Evolutionary conservation across 2,888 invertebrate genomes (phyloP).

Genomic region (Alloscopus bannaensis): DNA sequence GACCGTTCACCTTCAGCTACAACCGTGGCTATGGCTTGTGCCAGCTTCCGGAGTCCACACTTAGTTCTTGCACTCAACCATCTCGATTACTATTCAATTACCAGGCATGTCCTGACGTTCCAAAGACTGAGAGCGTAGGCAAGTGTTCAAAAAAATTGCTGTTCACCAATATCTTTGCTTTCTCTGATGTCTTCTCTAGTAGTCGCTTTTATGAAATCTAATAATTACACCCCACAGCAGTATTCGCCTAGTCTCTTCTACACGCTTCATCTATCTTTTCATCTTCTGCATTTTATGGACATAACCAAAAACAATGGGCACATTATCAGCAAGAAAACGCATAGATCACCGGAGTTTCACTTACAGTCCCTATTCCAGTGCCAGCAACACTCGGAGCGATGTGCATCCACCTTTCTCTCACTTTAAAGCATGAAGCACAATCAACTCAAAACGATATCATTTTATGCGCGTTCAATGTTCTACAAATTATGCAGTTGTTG

Average conservation of each 20-base stretch:
- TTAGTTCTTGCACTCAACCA: slow-evolving; percentile 95
- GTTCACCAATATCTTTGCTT: background rate
- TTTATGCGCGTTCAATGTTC: too few relatives aligned
- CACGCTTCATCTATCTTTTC: slow-evolving; percentile 26
- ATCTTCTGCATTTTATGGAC: slow-evolving; percentile 17
- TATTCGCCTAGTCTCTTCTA: slow-evolving; percentile 41
- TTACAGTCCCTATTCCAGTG: slow-evolving; percentile 28
- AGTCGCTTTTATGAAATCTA: background rate
- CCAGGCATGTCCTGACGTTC: slow-evolving; percentile 94
- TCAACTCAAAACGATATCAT: too few relatives aligned
- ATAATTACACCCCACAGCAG: slow-evolving; percentile 31
- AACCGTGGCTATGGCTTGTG: slow-evolving; percentile 94
- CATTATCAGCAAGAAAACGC: slow-evolving; percentile 46
- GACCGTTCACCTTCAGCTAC: slow-evolving; percentile 94
- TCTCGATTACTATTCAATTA: slow-evolving; percentile 92
- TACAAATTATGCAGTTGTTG: too few relatives aligned
- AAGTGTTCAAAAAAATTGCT: slow-evolving; percentile 73
- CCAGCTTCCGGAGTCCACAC: slow-evolving; percentile 90
- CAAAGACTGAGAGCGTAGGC: slow-evolving; percentile 94
- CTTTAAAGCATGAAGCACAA: slow-evolving; percentile 31
- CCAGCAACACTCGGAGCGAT: slow-evolving; percentile 51
- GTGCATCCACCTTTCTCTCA: slow-evolving; percentile 11
- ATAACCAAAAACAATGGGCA: slow-evolving; percentile 30
- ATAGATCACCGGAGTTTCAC: slow-evolving; percentile 49
- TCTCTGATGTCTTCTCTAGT: background rate